A percentile compares a stretch with the other conserved stretches of the same genome.
Conservation (phyloP, 1,140 invertebrate genomes). For the Drosophila pruinosa region DNA sequence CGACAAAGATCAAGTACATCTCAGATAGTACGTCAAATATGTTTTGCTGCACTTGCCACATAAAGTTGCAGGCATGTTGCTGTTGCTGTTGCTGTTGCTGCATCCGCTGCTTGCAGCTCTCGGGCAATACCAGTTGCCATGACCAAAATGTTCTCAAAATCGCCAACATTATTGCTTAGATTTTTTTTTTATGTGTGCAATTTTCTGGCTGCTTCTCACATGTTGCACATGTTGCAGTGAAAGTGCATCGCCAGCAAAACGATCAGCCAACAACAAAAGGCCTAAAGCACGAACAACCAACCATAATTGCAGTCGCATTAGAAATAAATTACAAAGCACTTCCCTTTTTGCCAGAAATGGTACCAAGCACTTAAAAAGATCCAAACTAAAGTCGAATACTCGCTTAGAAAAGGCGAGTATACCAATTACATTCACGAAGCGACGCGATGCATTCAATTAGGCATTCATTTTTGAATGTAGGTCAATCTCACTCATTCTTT, state of each 20-base stretch:
- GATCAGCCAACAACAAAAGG: not conserved
- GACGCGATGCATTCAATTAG: not conserved
- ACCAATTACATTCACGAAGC: not conserved
- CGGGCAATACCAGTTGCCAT: slow-evolving; percentile 64
- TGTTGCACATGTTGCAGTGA: slow-evolving; percentile 25
- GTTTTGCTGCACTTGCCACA: slow-evolving; percentile 5
- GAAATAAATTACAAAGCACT: not conserved
- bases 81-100: slow-evolving; percentile 24
- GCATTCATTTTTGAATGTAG: not conserved
- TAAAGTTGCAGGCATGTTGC: not conserved
- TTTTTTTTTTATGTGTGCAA: slow-evolving; percentile 54
- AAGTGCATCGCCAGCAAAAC: slow-evolving; percentile 15
- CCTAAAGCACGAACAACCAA: not conserved
- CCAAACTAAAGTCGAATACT: not conserved
- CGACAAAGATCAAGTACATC: slow-evolving; percentile 77
- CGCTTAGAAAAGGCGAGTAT: not conserved
- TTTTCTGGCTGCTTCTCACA: slow-evolving; percentile 2
- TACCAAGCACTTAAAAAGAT: too few species aligned
- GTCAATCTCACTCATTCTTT: not conserved
- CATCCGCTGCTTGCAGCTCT: slow-evolving; percentile 58
- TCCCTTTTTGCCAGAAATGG: not conserved
- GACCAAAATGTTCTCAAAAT: slow-evolving; percentile 74
- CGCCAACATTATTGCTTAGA: slow-evolving; percentile 46
- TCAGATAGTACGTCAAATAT: slow-evolving; percentile 61
- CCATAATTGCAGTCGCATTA: not conserved